Percentiles rank a stretch among this genome's conserved stretches.
Evolutionary conservation across 2,888 invertebrate species (phyloP).

Genomic region (Coelinius sp.): DNA sequence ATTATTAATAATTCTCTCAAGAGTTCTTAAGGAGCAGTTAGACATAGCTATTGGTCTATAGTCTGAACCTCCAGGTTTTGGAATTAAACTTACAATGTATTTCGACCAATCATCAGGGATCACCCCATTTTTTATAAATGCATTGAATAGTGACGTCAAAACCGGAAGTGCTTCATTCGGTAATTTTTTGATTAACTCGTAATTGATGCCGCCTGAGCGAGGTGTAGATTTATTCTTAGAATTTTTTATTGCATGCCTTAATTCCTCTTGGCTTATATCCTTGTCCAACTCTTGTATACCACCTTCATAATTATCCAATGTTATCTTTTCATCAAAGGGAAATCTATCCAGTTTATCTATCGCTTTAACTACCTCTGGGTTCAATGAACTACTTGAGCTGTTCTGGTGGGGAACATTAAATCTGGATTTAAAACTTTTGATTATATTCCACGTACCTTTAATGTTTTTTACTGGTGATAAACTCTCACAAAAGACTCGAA

Average conservation of each 20-base stretch:
- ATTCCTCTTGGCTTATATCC: not conserved
- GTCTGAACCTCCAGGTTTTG: not conserved
- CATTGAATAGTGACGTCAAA: not conserved
- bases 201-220: not conserved
- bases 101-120: conserved; percentile 7
- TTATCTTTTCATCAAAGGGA: not conserved
- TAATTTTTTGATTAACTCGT: not conserved
- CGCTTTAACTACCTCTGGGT: not conserved
- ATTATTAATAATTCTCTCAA: too few relatives aligned
- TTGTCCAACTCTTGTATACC: not conserved
- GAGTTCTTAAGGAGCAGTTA: too few relatives aligned
- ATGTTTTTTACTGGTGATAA: not conserved
- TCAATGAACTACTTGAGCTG: not conserved
- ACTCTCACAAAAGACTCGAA: not conserved
- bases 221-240: not conserved
- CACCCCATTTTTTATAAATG: not conserved
- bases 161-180: not conserved
- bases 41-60: conserved; percentile 27
- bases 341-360: not conserved
- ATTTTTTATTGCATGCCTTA: not conserved
- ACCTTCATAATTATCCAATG: not conserved
- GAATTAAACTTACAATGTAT: not conserved
- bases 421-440: not conserved
- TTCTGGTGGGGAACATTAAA: not conserved
- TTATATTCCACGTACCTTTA: not conserved